Evolutionary conservation across 2,888 invertebrate species (phyloP), one percentile per base, ranked within the genome.

Genomic region (Meiosimyza decipiens): DNA sequence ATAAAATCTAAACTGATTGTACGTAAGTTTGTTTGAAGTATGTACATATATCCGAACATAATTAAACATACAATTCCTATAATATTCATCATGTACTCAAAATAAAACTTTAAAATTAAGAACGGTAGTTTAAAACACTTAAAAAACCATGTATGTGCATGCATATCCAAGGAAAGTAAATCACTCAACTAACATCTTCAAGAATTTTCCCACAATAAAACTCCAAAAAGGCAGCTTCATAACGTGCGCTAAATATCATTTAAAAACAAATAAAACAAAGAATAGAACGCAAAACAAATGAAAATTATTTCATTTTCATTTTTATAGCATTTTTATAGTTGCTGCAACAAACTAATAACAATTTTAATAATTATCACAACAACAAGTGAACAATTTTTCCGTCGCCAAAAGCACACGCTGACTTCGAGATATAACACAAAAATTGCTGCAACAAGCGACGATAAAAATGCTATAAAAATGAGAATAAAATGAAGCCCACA

Each of bases 281-380:
- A 40, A 40, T 7, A 40, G 40, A 40, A 40, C 40, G 40, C 40
- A 40, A 40, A 40, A 40, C 40, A 40, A 40, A 77, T 22, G 28
- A 3, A 79, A 79, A 80, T 80, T 79, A 40, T 40, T 40, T 40
- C 40, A 40, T 40, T 40, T 40, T 40, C 40, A 40, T 81, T 79
- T 82, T 83, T 80, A 82, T 81, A 78, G 77, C 80, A 80, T 81
- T 82, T 80, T 81, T 82, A 82, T 85, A 81, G 84, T 80, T 82
- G 81, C 80, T 82, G 80, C 82, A 84, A 83, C 83, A 82, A 82
- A 82, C 83, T 83, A 82, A 83, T 84, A 83, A 85, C 81, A 82
- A 83, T 84, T 82, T 78, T 79, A 81, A 82, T 83, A 84, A 84
- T 83, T 80, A 83, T 81, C 81, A 78, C 80, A 82, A 84, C 81